Base-by-base conservation (phyloP, 2,797 vertebrate genomes). In the Diceros bicornis region DNA sequence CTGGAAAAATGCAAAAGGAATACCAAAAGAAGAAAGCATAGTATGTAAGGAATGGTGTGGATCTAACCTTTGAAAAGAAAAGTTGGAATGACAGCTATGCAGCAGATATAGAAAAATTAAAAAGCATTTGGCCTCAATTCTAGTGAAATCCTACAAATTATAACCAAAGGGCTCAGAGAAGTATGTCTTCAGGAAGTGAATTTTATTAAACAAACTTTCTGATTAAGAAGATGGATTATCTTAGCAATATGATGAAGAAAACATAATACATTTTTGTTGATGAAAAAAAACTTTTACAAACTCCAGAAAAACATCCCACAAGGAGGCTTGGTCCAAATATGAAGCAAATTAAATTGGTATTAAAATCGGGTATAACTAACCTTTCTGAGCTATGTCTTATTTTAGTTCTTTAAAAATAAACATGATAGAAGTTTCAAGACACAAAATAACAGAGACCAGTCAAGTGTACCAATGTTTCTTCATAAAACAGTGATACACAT, bases 261-360 rank as follows among this genome's bases (percentile, higher is more conserved):
- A 61, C 12, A 82, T 61, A 79, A 55, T 32, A 69, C 64, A 77
- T 94, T 83, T 96, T 81, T 64, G 10, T 92, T 29, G 75, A 64
- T 55, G 77, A 55, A 32, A 13, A 34, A 78, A 69, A 82, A 8
- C 7, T 4, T 61, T 62, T 68, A 23, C 0, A 41, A 68, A 82
- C 9, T 92, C 1, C 8, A 44, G 55, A 57, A 78, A 92, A 57
- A 12, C 16, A 57, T 50, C 1, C 3, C 13, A 11, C 25, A 41
- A 77, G 34, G 79, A 74, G 10, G 6, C 7, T 94, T 61, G 37
- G 29, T 59, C 37, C 37, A 89, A 87, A 68, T 89, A 29, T 13
- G 13, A 81, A 92, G 4, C 62, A 75, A 71, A 72, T 52, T 32
- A 72, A 78, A 57, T 29, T 93, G 62, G 7, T 8, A 50, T 83